Evolutionary conservation across 2,113 vertebrate genomes (phyloP).

Genomic region (Gadus macrocephalus): DNA sequence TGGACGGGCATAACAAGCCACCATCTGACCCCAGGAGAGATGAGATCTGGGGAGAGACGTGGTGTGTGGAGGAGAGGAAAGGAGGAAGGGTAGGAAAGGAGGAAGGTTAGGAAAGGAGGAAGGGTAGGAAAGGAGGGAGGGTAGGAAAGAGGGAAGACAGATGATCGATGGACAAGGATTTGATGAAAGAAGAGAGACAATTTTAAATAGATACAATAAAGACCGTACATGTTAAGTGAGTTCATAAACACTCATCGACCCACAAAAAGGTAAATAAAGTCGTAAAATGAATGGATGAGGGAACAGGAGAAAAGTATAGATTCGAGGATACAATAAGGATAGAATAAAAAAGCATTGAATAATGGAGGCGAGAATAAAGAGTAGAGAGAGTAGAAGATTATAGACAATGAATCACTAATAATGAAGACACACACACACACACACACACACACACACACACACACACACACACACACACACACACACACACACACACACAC

Average conservation of each 20-base stretch:
- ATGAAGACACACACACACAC: not conserved
- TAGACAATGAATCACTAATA: too few relatives aligned
- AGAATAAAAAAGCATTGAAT: not conserved
- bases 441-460: too few relatives aligned
- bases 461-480: too few relatives aligned
- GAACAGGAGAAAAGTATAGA: too few relatives aligned
- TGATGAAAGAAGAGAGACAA: not conserved
- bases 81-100: not conserved
- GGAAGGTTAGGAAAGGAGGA: not conserved
- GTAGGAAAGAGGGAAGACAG: not conserved
- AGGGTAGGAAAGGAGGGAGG: not conserved
- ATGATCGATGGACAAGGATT: too few relatives aligned
- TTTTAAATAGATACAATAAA: not conserved
- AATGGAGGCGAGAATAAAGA: not conserved
- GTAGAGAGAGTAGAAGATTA: not conserved
- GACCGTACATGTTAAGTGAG: not conserved
- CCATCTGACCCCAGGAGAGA: constrained; percentile 57
- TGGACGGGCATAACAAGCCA: constrained; percentile 45
- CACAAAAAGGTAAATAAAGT: too few relatives aligned
- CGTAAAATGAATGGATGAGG: too few relatives aligned
- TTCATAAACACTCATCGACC: too few relatives aligned
- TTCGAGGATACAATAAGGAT: too few relatives aligned
- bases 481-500: not conserved
- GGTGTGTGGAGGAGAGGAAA: not conserved
- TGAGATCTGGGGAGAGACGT: constrained; percentile 37